Base-by-base conservation (phyloP, 2,113 vertebrate species). In the Gobio gobio region DNA sequence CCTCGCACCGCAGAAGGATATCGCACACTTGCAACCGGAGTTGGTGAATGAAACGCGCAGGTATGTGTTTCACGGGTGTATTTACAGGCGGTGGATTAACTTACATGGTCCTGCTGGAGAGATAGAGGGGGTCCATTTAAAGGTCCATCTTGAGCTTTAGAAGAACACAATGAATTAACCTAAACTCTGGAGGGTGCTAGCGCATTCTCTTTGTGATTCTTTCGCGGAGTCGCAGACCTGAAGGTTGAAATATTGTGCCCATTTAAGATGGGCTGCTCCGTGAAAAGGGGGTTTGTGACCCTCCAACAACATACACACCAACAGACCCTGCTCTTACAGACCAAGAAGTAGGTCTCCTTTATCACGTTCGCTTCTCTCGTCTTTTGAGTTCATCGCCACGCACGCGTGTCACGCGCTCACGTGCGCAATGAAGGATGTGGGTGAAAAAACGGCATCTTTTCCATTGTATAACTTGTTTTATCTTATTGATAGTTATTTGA, bases 1-100 rank as follows among this genome's bases (percentile, higher is more conserved):
- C 10, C n/a, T 22, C 18, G 40, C 29, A 4, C 24, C 10, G 13
- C 8, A 43, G 47, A 72, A 33, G 80, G 47, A 36, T 43, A 72
- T 66, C 45, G 20, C 49, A 36, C 20, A 10, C 3, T 54, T 40
- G 72, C 18, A 20, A 70, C 47, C 47, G 22, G 66, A 72, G 47
- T 6, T 54, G 29, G 24, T 43, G 26, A 83, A 83, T 83, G 66
- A 83, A 83, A 83, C 7, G 3, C 3, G 6, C 29, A 83, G 80
- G 80, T 83, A 72, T 26, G 80, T 82, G 66, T 58, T 58, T 54
- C 22, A 3, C 4, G 6, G 12, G 2, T 0, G 22, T 49, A 26
- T 56, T 58, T n/a, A 16, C 10, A 70, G 29, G 3, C 7, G 58
- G 5, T 68, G 79, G 18, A 54, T 26, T 40, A 40, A 40, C 6